Base-by-base conservation (phyloP, 1,140 invertebrate genomes). In the Aphaenogaster ashmeadi region DNA sequence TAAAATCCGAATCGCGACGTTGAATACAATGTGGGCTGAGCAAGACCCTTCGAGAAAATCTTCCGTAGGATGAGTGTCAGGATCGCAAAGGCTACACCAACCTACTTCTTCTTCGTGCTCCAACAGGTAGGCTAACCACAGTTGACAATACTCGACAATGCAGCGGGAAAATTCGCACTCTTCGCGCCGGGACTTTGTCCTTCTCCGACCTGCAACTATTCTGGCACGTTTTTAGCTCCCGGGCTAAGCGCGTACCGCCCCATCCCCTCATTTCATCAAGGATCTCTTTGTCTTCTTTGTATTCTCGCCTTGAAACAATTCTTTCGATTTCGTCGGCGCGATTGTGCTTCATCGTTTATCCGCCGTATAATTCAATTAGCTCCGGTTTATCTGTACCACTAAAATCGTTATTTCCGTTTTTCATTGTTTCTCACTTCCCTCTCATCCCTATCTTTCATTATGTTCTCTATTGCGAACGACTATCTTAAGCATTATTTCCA, bases 111-210 rank as follows among this genome's bases (percentile, higher is more conserved):
- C 78, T 66, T 64, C 27, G 66, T 84, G 62, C 81, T 91, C 91
- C 91, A 93, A 93, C 92, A 93, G 92, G 92, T 92, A 91, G 91
- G 77, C 92, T 87, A 88, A 91, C 87, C 87, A 64, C 60, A 77
- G 80, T 64, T 87, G 88, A 91, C 87, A 88, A 92, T 92, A 87
- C 88, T 84, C 81, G 62, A 90, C 87, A 88, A 92, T 92, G 88
- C 89, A 87, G 86, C 79, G 77, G 72, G 85, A 58, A 90, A 90
- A 90, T 90, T 89, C 67, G 78, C 85, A 67, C 78, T 86, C 36
- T 60, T 83, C 72, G 84, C 72, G 69, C 58, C 77, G 71, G 60
- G 58, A 83, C 69, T 75, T 56, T 54, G 52, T 50, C 71, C 60
- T 83, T 50, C 58, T 77, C 79, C 87, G 64, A 75, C 56, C 62